These are phyloP conservation scores for Drosophila lacteicornis DNA, from an alignment of 1,140 invertebrate genomes.

Conservation along the genomic window DNA sequence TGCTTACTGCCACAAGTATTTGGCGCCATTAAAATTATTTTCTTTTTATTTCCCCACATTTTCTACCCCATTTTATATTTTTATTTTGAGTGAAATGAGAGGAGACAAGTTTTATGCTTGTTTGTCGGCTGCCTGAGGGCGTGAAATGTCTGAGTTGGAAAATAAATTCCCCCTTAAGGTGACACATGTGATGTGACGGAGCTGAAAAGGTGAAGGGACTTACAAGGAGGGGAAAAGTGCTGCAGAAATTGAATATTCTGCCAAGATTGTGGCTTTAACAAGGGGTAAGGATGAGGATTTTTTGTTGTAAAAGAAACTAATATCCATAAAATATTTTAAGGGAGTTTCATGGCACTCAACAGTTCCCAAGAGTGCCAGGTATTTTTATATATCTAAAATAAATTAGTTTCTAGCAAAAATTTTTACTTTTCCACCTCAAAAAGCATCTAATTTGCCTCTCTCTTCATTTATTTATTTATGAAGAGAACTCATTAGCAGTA, in stretches of 20 bases:
- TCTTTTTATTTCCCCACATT: slow-evolving; percentile 35
- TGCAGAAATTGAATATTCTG: slow-evolving; percentile 12
- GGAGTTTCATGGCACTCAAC: no score
- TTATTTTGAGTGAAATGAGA: slow-evolving; percentile 20
- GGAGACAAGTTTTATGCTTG: slow-evolving; percentile 66
- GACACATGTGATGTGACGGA: slow-evolving; percentile 46
- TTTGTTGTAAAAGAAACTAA: neutral
- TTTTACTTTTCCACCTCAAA: neutral
- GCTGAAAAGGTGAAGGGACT: slow-evolving; percentile 6
- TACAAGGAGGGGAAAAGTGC: neutral
- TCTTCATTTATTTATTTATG: neutral
- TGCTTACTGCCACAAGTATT: slow-evolving; percentile 35
- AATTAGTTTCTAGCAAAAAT: neutral
- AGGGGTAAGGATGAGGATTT: neutral
- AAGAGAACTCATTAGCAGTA: slow-evolving; percentile 13
- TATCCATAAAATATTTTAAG: neutral
- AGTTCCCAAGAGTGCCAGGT: no score
- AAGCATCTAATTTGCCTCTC: neutral
- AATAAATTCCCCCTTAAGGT: slow-evolving; percentile 37
- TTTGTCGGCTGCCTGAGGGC: slow-evolving; percentile 45
- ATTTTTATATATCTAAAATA: no score
- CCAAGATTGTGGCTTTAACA: neutral
- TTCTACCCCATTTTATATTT: slow-evolving; percentile 5
- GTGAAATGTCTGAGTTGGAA: slow-evolving; percentile 46
- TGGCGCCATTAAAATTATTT: slow-evolving; percentile 59